A percentile compares a stretch with the other conserved stretches of the same genome.
phyloP scores from a whole-genome alignment of 2,888 invertebrate species.

The Agrotis puta region DNA sequence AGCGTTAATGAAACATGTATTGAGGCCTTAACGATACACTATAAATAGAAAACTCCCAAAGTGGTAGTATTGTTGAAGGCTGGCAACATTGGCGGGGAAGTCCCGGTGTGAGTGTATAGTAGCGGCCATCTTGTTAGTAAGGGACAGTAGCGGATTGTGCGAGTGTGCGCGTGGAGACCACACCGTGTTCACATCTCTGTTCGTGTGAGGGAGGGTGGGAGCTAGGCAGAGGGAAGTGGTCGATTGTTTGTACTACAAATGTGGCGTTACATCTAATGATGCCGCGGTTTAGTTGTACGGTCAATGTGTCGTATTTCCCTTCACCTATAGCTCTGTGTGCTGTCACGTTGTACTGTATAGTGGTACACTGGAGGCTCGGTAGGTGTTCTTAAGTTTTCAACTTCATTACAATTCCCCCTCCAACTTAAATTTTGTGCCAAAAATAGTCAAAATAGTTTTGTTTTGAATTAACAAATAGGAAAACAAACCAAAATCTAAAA shows the following conservation, averaged over 20 bases:
- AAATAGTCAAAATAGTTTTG: background rate
- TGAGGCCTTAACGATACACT: conserved; percentile 82
- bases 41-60: conserved; percentile 56
- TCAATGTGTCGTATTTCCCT: conserved; percentile 64
- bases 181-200: conserved; percentile 83
- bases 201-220: conserved; percentile 66
- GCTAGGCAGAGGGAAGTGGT: conserved; percentile 69
- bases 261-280: conserved; percentile 20
- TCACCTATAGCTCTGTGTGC: conserved; percentile 69
- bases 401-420: background rate
- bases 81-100: conserved; percentile 62
- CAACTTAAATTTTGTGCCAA: background rate
- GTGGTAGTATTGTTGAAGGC: conserved; percentile 40
- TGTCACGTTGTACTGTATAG: conserved; percentile 60
- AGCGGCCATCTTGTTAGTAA: conserved; percentile 86
- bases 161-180: conserved; percentile 89
- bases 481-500: conserved; percentile 2
- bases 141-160: conserved; percentile 87
- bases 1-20: conserved; percentile 87
- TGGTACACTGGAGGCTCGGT: conserved; percentile 57
- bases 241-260: conserved; percentile 17
- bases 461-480: background rate
- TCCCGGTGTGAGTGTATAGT: conserved; percentile 75
- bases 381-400: background rate
- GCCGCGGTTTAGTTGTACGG: conserved; percentile 16